Conservation (phyloP, 2,888 invertebrate genomes). For the Pycnomerus fuliginosus region DNA sequence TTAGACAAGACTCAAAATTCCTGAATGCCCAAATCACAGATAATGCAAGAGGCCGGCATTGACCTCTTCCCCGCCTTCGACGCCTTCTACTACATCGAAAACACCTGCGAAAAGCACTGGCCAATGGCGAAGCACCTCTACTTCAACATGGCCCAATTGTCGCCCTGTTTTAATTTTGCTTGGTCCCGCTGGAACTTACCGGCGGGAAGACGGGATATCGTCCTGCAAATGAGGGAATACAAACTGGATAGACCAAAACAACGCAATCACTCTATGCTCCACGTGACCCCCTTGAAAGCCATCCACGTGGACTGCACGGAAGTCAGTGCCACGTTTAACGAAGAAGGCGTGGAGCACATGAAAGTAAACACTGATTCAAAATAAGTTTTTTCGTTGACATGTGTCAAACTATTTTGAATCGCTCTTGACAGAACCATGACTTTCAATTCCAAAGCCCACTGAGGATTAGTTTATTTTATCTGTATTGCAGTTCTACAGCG, state of each 20-base stretch:
- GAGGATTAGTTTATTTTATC: too few relatives aligned
- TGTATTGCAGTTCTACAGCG: too few relatives aligned
- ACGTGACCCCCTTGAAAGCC: conserved; percentile 70
- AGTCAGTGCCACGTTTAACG: conserved; percentile 68
- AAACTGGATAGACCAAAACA: conserved; percentile 51
- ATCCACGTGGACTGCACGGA: conserved; percentile 73
- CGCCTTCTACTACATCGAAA: conserved; percentile 65
- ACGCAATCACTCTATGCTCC: conserved; percentile 45
- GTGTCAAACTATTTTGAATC: too few relatives aligned
- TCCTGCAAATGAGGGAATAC: conserved; percentile 68
- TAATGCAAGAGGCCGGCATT: conserved; percentile 63
- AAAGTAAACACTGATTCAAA: conserved; percentile 50
- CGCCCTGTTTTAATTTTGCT: conserved; percentile 72
- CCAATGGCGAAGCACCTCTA: conserved; percentile 74
- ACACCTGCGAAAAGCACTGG: conserved; percentile 68
- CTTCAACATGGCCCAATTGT: conserved; percentile 74
- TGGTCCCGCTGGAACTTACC: conserved; percentile 70
- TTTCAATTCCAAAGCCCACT: too few relatives aligned
- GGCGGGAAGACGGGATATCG: conserved; percentile 61
- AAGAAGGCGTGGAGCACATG: conserved; percentile 49
- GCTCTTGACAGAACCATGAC: too few relatives aligned
- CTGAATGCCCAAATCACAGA: too few relatives aligned
- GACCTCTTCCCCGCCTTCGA: conserved; percentile 83
- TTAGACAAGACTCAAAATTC: too few relatives aligned
- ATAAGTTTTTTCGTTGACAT: too few relatives aligned